Base-by-base conservation (phyloP, 2,888 invertebrate genomes). In the Drosophila prostipennis region DNA sequence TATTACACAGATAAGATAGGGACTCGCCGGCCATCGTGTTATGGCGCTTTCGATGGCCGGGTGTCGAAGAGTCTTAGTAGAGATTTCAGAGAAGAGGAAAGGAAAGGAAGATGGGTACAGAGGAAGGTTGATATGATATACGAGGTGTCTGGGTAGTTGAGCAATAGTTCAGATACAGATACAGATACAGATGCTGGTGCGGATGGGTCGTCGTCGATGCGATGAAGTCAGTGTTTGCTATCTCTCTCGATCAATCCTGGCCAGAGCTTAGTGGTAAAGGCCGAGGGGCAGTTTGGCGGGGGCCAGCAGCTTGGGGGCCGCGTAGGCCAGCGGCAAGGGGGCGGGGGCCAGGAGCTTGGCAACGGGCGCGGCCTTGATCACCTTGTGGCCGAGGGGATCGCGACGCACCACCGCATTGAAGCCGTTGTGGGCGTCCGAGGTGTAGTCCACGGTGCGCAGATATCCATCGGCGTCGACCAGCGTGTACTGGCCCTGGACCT, bases 371-470 rank as follows among this genome's bases (percentile, higher is more conserved):
- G 92, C 91, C 69, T 91, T 91, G 5, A 90, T 71, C 10, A 91
- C 89, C 77, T 91, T 91, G 0, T 91, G 91, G 3, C 90, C 91
- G 23, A 91, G 89, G 0, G 93, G 93, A 77, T 93, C 93, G 68
- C 92, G 93, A 72, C 92, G 92, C 5, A 93, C 93, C 37, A 93
- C 91, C 29, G 93, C 93, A 82, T 93, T 93, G 91, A 93, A 93
- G 54, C 93, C 93, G 71, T 92, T 93, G 77, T 93, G 92, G 29
- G 92, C 91, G 87, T 93, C 93, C 46, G 93, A 93, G 49, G 93
- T 92, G 85, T 94, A 94, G 73, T 93, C 93, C 42, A 94, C 93
- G 48, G 92, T 93, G 68, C 93, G 92, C 73, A 92, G 91, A 72
- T 91, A 92, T 36, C 93, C 93, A 89, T 93, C 93, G 71, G 93